phyloP scores from a whole-genome alignment of 2,797 vertebrate genomes.

The Lacerta agilis region DNA sequence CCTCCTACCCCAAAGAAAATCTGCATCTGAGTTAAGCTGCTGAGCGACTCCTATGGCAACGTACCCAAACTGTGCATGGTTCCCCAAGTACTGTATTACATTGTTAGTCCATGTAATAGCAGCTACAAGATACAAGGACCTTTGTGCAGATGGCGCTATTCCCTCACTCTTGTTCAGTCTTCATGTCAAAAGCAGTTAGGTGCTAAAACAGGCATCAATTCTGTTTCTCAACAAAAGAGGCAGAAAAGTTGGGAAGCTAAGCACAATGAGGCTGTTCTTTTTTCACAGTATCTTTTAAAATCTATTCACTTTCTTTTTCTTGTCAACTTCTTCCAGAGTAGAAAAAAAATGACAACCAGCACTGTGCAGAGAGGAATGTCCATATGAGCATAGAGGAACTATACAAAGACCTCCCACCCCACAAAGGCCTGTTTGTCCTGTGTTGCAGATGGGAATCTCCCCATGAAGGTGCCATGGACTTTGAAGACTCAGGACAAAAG shows the following conservation, averaged over 20 bases:
- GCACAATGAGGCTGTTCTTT: neutral
- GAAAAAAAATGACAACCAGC: neutral
- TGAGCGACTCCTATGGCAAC: rapidly evolving
- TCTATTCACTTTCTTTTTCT: neutral
- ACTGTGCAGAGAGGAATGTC: neutral
- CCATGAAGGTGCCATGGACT: neutral
- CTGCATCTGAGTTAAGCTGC: neutral
- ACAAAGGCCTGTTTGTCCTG: neutral
- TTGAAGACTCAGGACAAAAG: too few relatives aligned
- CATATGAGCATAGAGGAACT: neutral
- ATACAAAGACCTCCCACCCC: too few relatives aligned
- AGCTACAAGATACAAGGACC: rapidly evolving
- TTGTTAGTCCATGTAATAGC: neutral
- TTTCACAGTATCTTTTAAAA: neutral
- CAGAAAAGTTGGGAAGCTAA: rapidly evolving
- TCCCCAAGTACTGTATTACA: neutral
- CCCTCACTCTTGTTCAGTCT: rapidly evolving
- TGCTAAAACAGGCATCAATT: rapidly evolving
- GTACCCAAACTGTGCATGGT: neutral
- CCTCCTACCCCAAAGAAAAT: rapidly evolving
- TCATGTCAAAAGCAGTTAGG: rapidly evolving
- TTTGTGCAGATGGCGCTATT: slow-evolving; percentile 42
- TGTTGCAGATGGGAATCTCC: neutral
- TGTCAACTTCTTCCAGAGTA: neutral
- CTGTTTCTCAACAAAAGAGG: neutral